Conservation (phyloP, 2,797 vertebrate genomes). For the Salarias fasciatus region DNA sequence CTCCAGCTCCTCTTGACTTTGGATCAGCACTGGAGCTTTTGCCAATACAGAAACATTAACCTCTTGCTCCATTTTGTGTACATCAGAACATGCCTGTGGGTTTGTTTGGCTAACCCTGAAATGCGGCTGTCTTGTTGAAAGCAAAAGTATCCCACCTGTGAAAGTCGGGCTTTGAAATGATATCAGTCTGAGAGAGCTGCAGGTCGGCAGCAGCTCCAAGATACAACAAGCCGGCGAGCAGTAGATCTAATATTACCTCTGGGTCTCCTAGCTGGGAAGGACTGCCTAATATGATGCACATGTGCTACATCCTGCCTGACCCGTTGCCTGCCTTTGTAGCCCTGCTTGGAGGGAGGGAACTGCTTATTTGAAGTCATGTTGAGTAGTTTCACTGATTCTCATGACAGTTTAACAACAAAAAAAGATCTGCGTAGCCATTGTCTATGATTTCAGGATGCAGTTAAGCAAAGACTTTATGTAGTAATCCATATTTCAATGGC, state of each 20-base stretch:
- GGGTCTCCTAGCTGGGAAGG: conserved; percentile 67
- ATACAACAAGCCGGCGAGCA: conserved; percentile 68
- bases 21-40: conserved; percentile 45
- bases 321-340: conserved; percentile 51
- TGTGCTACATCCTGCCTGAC: conserved; percentile 82
- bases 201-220: conserved; percentile 53
- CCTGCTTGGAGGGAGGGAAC: conserved; percentile 5
- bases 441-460: no score
- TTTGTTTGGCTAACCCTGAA: conserved; percentile 53
- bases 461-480: no score
- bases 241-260: conserved; percentile 78
- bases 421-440: no score
- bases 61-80: conserved; percentile 38
- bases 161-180: conserved; percentile 36
- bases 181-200: conserved; percentile 68
- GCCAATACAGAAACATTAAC: conserved; percentile 36
- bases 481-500: no score
- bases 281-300: conserved; percentile 79
- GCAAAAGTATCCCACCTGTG: conserved; percentile 80
- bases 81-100: conserved; percentile 57
- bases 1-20: conserved; percentile 47
- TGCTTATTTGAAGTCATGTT: conserved; percentile 33
- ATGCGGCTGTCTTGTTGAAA: conserved; percentile 58
- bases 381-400: conserved; percentile 29
- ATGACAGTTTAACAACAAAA: conserved; percentile 8